Evolutionary conservation across 2,797 vertebrate species (phyloP).

Genomic region (Urocyon cinereoargenteus): DNA sequence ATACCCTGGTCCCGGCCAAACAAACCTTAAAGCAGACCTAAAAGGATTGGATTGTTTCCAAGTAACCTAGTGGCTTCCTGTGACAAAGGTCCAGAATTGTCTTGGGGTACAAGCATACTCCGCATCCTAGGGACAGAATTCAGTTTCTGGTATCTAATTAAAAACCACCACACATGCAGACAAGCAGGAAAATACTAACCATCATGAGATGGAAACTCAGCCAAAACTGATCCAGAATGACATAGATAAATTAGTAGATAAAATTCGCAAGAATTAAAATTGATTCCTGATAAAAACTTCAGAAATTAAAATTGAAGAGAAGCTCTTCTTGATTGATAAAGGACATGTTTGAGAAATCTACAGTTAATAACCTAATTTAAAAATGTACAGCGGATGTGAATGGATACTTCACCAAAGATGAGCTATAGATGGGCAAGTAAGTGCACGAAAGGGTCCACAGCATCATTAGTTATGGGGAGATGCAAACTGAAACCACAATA

Average conservation of each 20-base stretch:
- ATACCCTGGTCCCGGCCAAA: neutral
- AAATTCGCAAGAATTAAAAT: neutral
- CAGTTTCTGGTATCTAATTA: neutral
- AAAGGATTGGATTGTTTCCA: neutral
- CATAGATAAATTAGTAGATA: neutral
- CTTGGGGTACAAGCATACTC: neutral
- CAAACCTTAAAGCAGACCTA: neutral
- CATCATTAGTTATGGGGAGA: neutral
- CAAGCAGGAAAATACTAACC: neutral
- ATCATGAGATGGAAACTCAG: neutral
- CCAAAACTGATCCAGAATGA: neutral
- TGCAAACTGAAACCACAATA: neutral
- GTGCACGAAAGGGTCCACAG: neutral
- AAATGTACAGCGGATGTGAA: neutral
- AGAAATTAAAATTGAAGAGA: slow-evolving; percentile 13
- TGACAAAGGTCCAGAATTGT: neutral
- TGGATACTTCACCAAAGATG: neutral
- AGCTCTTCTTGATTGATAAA: neutral
- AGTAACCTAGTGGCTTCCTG: neutral
- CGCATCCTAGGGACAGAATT: neutral
- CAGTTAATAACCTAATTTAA: neutral
- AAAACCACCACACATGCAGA: neutral
- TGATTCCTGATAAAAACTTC: neutral
- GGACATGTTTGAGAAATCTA: neutral
- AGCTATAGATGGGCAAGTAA: neutral